Evolutionary conservation across 2,797 vertebrate genomes (phyloP).

Genomic region (Channallabes apus): DNA sequence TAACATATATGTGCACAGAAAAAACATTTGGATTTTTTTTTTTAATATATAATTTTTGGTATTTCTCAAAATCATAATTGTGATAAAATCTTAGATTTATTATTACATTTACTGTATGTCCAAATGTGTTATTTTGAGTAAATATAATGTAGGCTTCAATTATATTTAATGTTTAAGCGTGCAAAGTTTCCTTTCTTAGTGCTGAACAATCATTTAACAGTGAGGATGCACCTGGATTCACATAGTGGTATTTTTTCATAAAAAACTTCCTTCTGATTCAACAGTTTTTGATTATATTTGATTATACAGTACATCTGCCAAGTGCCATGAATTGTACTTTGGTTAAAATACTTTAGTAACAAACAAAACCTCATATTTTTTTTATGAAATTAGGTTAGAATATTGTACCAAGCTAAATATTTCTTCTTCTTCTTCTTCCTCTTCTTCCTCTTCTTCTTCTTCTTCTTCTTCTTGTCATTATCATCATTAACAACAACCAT

Average conservation of each 20-base stretch:
- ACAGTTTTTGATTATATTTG: slow-evolving; percentile 4
- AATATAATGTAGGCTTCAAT: neutral
- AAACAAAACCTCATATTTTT: neutral
- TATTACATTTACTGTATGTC: neutral
- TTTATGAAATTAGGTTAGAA: neutral
- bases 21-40: too few relatives aligned
- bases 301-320: neutral
- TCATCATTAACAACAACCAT: neutral
- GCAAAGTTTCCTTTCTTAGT: neutral
- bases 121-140: neutral
- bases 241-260: neutral
- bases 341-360: neutral
- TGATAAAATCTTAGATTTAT: neutral
- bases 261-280: neutral
- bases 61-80: neutral
- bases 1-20: neutral
- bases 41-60: neutral
- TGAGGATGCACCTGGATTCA: slow-evolving; percentile 8
- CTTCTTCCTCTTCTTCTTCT: neutral
- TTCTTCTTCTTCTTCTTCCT: neutral
- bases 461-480: neutral
- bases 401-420: neutral
- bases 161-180: neutral
- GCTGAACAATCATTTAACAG: neutral
- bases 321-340: neutral